Evolutionary conservation across 1,140 invertebrate genomes (phyloP), one percentile per base, ranked within the genome.

Genomic region (Zophobas morio): DNA sequence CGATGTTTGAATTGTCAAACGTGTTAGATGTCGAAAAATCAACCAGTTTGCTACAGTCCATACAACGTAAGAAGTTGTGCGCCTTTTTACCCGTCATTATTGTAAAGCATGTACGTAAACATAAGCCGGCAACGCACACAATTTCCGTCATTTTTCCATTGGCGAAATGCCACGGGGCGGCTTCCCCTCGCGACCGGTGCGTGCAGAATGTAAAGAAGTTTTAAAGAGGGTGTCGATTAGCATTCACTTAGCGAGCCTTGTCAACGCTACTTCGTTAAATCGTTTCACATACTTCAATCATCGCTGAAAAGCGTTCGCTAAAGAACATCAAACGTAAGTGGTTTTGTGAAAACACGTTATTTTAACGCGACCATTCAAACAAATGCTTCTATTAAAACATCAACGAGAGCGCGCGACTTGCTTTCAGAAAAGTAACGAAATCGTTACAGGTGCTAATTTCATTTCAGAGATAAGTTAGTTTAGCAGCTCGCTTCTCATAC

Each of bases 61-160:
- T 20, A 20, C 20, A 20, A 20, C 20, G 20, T 20, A 20, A 20
- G 20, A 20, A 20, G 20, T 20, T 20, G 20, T 20, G 20, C 20
- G 20, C 20, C 20, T 20, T 20, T 20, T 20, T 20, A 20, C 20
- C 20, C 20, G 20, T 78, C 79, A 71, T 80, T 80, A 79, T 81
- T 79, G 79, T 81, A 81, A 81, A 79, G 49, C 77, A 63, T 74
- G 73, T 70, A 70, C 2, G 51, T 37, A 56, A 53, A 72, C 49
- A 51, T 51, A 37, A 36, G 33, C 6, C 6, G 8, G n/a, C 37
- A 51, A 56, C 3, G 54, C 49, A 73, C 71, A 73, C 54, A 56
- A 73, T 56, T 71, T 72, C 46, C 46, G 33, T 54, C 47, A 72
- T 72, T 72, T 70, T 72, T 72, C 37, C 47, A 54, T 39, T 72